These are phyloP conservation scores for Plotosus lineatus DNA, from an alignment of 2,113 vertebrate species.

Conservation along the genomic window DNA sequence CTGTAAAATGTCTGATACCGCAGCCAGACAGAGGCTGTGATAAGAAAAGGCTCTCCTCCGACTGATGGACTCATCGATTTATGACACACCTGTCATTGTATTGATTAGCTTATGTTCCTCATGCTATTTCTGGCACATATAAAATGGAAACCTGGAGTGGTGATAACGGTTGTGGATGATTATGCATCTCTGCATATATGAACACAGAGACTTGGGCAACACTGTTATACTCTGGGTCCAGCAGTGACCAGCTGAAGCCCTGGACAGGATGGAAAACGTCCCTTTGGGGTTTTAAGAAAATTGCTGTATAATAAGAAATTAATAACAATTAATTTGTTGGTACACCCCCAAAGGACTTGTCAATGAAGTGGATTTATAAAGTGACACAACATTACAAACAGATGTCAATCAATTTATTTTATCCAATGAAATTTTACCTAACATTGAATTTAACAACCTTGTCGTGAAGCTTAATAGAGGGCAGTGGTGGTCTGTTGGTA, in stretches of 20 bases:
- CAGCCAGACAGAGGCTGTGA: slow-evolving; percentile 11
- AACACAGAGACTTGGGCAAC: neutral
- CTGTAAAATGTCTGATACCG: neutral
- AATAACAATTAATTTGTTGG: neutral
- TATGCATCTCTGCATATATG: neutral
- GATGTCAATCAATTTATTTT: neutral
- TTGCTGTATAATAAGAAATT: neutral
- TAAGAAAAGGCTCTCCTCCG: neutral
- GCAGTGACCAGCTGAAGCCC: neutral
- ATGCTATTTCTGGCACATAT: slow-evolving; percentile 4
- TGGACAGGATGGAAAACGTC: neutral
- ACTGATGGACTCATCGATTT: slow-evolving; percentile 12
- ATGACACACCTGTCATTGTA: slow-evolving; percentile 14
- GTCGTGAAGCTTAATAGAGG: too few species aligned
- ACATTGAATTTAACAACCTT: neutral
- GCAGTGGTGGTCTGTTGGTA: too few species aligned
- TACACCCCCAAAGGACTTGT: neutral
- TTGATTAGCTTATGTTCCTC: slow-evolving; percentile 17
- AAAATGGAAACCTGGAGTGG: slow-evolving; percentile 1
- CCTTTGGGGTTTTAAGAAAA: neutral
- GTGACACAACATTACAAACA: neutral
- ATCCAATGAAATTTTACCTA: neutral
- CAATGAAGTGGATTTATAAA: neutral
- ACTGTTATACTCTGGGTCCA: neutral
- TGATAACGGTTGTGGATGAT: neutral